Percentiles rank a stretch among this genome's conserved stretches.
Evolutionary conservation across 2,888 invertebrate species (phyloP).

Genomic region (Norana najaformis): DNA sequence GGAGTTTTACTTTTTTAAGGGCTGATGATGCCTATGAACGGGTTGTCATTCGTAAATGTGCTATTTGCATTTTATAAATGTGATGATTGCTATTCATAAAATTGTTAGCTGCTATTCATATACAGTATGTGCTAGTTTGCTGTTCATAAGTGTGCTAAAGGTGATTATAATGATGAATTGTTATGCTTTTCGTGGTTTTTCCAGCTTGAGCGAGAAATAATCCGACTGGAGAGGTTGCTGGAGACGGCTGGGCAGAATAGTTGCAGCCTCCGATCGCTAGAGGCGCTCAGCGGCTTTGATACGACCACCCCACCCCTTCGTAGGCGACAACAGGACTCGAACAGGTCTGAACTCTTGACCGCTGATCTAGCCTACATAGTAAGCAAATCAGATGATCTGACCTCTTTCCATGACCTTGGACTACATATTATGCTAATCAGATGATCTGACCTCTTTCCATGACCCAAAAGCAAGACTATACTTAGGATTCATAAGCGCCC

Average conservation of each 20-base stretch:
- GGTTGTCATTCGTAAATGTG: too few relatives aligned
- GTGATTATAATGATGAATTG: constrained; percentile 13
- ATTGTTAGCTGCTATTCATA: background rate
- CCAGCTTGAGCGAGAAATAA: constrained; percentile 29
- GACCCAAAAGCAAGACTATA: background rate
- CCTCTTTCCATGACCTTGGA: background rate
- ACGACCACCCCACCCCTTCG: background rate
- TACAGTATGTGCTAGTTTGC: too few relatives aligned
- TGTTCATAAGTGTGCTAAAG: background rate
- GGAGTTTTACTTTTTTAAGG: too few relatives aligned
- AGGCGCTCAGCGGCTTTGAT: constrained; percentile 8
- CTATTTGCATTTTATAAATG: too few relatives aligned
- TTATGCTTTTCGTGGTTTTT: background rate
- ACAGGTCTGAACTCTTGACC: background rate
- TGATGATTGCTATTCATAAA: too few relatives aligned
- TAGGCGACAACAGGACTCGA: background rate
- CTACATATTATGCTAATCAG: background rate
- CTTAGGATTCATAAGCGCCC: too few relatives aligned
- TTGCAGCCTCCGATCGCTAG: constrained; percentile 23
- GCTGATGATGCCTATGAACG: too few relatives aligned
- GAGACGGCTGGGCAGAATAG: background rate
- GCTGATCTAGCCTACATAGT: background rate
- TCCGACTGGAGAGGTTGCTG: constrained; percentile 26
- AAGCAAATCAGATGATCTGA: background rate
- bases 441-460: too few relatives aligned